Evolutionary conservation across 1,140 invertebrate species (phyloP).

Genomic region (Drosophila lowei): DNA sequence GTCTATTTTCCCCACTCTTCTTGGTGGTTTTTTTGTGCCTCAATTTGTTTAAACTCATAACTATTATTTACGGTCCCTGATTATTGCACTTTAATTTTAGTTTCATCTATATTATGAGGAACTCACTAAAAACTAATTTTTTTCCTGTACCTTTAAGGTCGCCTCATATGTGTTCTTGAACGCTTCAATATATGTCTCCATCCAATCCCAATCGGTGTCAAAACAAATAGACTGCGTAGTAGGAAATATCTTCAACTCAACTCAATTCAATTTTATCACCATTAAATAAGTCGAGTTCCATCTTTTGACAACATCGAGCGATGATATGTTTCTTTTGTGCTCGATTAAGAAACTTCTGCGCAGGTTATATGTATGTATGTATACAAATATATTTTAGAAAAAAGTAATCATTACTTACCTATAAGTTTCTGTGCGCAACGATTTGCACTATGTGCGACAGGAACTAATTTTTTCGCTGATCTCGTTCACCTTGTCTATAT

Average conservation of each 20-base stretch:
- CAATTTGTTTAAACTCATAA: too few relatives aligned
- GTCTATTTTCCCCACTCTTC: too few relatives aligned
- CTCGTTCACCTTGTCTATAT: slow-evolving; percentile 28
- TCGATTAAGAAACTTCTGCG: slow-evolving; percentile 1
- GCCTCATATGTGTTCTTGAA: slow-evolving; percentile 31
- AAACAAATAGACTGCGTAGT: slow-evolving; percentile 1
- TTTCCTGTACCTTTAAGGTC: slow-evolving; percentile 32
- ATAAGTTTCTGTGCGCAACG: slow-evolving; percentile 26
- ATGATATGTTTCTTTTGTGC: slow-evolving; percentile 19
- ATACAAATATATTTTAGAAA: too few relatives aligned
- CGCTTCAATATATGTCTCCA: slow-evolving; percentile 37
- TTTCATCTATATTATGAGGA: too few relatives aligned
- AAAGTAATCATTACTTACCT: slow-evolving; percentile 23
- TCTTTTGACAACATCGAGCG: slow-evolving; percentile 26
- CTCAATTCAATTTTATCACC: slow-evolving; percentile 24
- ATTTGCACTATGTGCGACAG: slow-evolving; percentile 29
- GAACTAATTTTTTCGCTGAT: slow-evolving; percentile 30
- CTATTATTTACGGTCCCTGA: too few relatives aligned
- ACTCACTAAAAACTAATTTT: too few relatives aligned
- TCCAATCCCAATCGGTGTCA: slow-evolving; percentile 29
- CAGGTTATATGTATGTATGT: slow-evolving; percentile 13
- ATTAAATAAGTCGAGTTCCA: slow-evolving; percentile 31
- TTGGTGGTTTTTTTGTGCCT: too few relatives aligned
- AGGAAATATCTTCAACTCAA: slow-evolving; percentile 5
- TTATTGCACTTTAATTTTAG: too few relatives aligned